Evolutionary conservation across 2,888 invertebrate species (phyloP), one percentile per base, ranked within the genome.

Genomic region (Scaptomyza parva): DNA sequence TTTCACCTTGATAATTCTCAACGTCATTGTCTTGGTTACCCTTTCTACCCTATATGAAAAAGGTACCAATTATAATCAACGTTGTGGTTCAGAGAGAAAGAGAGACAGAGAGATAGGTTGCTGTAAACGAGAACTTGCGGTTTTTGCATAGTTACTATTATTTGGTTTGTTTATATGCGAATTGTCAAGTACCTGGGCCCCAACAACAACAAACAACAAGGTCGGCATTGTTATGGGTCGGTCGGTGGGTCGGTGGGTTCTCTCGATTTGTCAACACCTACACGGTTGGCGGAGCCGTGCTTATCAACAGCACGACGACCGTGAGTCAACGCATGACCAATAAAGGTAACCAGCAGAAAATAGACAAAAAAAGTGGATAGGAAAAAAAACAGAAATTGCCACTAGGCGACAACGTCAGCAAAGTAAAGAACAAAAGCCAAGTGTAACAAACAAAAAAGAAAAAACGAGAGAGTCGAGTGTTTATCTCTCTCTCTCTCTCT

Each of bases 321-420:
- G 62, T 83, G 82, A 83, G 73, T 83, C 82, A 82, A 72, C 78
- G 67, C 78, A 86, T 83, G 82, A 76, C 82, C 82, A 86, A 83
- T 80, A 82, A 86, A 70, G 86, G 86, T 83, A 82, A 83, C 73
- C 66, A 57, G 50, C 55, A 57, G 48, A 50, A 62, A 68, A 72
- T 72, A 72, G 77, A 65, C 75, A 57, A 63, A 24, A 50, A 26
- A 45, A n/a, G 14, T 61, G 76, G 59, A 70, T 67, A 61, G 68
- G 54, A 61, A 69, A 76, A 70, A 63, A 53, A 71, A 69, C 77
- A 65, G 69, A 68, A 77, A 81, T 67, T 80, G 81, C 78, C 78
- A 81, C 77, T 72, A 70, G 37, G 55, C 61, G 69, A 65, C 65
- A 76, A 69, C 72, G 75, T 75, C 76, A 68, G 76, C 73, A 44